These are phyloP conservation scores for Heliconius cydno DNA, from an alignment of 2,888 invertebrate species.

Conservation along the genomic window DNA sequence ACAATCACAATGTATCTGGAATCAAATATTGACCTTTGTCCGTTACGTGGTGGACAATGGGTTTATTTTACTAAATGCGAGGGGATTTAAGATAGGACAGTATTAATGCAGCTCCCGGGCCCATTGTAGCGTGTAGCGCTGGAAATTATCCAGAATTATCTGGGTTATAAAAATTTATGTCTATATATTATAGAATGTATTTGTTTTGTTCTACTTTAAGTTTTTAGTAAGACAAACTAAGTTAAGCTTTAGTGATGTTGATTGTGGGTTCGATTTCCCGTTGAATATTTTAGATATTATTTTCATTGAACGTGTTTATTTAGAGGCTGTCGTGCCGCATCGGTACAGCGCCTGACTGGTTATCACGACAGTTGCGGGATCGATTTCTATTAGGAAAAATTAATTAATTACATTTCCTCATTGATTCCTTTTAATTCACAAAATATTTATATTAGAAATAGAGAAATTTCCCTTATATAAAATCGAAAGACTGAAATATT, in stretches of 20 bases:
- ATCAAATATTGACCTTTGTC: slow-evolving; percentile 58
- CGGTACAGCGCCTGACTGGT: too few species aligned
- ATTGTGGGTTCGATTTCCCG: too few species aligned
- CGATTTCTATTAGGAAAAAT: too few species aligned
- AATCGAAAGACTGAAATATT: slow-evolving; percentile 1
- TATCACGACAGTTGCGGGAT: too few species aligned
- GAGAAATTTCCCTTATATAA: background rate
- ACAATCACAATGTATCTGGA: slow-evolving; percentile 58
- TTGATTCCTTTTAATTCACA: too few species aligned
- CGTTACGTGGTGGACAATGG: slow-evolving; percentile 17
- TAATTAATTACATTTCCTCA: too few species aligned
- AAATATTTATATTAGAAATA: background rate
- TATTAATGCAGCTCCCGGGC: slow-evolving; percentile 13
- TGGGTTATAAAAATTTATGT: slow-evolving; percentile 20
- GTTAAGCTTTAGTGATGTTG: too few species aligned
- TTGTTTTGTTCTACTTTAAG: background rate
- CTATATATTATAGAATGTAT: background rate
- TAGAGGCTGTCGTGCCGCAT: too few species aligned
- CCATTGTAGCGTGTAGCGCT: slow-evolving; percentile 25
- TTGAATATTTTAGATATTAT: too few species aligned
- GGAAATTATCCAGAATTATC: slow-evolving; percentile 30
- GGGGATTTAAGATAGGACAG: slow-evolving; percentile 36
- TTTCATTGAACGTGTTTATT: too few species aligned
- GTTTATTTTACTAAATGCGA: slow-evolving; percentile 30
- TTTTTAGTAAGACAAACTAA: background rate